Evolutionary conservation across 2,797 vertebrate genomes (phyloP), one percentile per base, ranked within the genome.

Genomic region (Periparus ater): DNA sequence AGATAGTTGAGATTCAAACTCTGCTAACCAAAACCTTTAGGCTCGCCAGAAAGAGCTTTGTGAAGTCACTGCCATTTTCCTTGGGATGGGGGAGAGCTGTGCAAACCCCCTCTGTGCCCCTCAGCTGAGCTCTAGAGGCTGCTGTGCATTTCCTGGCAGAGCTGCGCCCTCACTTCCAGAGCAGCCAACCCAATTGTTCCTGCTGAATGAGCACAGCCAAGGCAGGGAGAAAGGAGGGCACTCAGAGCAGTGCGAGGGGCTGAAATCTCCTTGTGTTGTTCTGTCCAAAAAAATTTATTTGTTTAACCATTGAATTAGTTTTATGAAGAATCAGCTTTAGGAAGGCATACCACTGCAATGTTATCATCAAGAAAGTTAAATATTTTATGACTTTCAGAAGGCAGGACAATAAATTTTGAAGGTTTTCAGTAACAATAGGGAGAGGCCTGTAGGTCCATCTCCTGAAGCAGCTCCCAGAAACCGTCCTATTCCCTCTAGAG

Each of bases 401-500:
- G 66, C n/a, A 55, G 63, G 54, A 34, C 73, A 84, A 87, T 94
- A 94, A 86, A 88, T 92, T 86, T 18, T 50, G 34, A 60, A 81
- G 55, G 90, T 92, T 94, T 89, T 95, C 94, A 93, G 32, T 94
- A 95, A 70, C 89, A 88, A 72, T 62, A 91, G 73, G 0, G 0
- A 84, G 70, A 68, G 61, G 65, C 65, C 79, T 65, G 34, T 57
- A 67, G 83, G 85, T 71, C 53, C 14, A 6, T 40, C 88, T 85
- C 42, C 60, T 40, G 75, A 48, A 92, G 75, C 91, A 38, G 47
- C 81, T 95, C 57, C 5, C 44, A 13, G 44, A 42, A 80, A 66
- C 76, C 66, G 17, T 70, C 71, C 53, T 74, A 66, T 93, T 96
- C 94, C 94, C 89, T 84, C 77, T 83, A 67, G 91, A 94, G 89